phyloP scores from a whole-genome alignment of 2,113 vertebrate species.

The Conger conger region DNA sequence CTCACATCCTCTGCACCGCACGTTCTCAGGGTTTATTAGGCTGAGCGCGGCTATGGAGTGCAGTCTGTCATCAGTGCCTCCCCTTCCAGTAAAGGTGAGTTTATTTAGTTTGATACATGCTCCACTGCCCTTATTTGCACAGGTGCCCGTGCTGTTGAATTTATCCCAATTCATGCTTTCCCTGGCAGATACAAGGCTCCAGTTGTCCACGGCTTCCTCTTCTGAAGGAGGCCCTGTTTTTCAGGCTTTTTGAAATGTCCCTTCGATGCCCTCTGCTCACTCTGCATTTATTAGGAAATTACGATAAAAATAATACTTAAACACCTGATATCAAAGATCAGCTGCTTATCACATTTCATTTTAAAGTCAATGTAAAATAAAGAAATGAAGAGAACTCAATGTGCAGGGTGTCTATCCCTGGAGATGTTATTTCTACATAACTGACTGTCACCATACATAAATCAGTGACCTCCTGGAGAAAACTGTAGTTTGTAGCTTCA shows the following conservation, averaged over 20 bases:
- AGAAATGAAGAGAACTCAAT: neutral
- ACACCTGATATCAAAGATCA: neutral
- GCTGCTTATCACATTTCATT: neutral
- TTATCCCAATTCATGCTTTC: constrained; percentile 55
- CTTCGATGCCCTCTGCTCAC: constrained; percentile 2
- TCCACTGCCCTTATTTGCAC: constrained; percentile 65
- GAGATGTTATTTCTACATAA: neutral
- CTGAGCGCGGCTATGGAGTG: constrained; percentile 51
- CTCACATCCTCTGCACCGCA: constrained; percentile 28
- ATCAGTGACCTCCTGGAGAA: neutral
- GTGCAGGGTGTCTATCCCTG: neutral
- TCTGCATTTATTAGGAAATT: neutral
- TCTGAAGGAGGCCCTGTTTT: constrained; percentile 9
- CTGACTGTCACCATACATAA: neutral
- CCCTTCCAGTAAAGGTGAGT: constrained; percentile 51
- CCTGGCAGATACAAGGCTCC: constrained; percentile 57
- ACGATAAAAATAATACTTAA: neutral
- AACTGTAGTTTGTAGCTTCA: no score
- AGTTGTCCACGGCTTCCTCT: constrained; percentile 60
- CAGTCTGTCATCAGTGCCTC: constrained; percentile 65
- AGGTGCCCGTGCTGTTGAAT: constrained; percentile 67
- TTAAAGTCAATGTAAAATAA: neutral
- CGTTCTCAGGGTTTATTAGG: constrained; percentile 46
- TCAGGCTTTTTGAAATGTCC: constrained; percentile 33
- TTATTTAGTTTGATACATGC: constrained; percentile 70